These are phyloP conservation scores for Acipenser oxyrinchus DNA, from an alignment of 2,797 vertebrate genomes.

Conservation along the genomic window DNA sequence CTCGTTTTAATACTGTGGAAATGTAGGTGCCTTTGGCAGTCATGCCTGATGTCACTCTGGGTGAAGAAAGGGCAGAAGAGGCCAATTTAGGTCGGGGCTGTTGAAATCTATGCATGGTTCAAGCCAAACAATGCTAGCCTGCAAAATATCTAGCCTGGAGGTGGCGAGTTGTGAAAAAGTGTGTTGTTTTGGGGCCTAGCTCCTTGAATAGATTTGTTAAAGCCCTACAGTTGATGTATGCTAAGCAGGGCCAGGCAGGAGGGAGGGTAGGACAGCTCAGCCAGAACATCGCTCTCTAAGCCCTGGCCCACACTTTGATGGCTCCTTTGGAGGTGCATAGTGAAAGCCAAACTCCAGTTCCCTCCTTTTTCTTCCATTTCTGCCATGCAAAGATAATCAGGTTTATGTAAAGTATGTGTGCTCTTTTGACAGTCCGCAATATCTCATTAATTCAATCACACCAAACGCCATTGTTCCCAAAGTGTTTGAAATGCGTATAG, in stretches of 20 bases:
- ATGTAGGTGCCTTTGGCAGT: slow-evolving; percentile 53
- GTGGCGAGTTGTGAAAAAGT: slow-evolving; percentile 70
- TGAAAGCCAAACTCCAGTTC: slow-evolving; percentile 71
- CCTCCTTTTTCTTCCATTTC: slow-evolving; percentile 73
- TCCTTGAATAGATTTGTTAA: slow-evolving; percentile 93
- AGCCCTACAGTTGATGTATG: slow-evolving; percentile 79
- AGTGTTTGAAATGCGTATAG: slow-evolving; percentile 98
- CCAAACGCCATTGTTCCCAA: slow-evolving; percentile 93
- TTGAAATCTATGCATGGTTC: slow-evolving; percentile 63
- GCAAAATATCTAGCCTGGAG: slow-evolving; percentile 62
- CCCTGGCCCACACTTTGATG: slow-evolving; percentile 71
- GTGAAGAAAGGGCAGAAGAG: slow-evolving; percentile 55
- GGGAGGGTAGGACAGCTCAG: slow-evolving; percentile 63
- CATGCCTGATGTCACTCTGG: slow-evolving; percentile 57
- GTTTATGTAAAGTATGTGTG: slow-evolving; percentile 99
- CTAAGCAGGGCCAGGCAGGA: slow-evolving; percentile 64
- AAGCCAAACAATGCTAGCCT: slow-evolving; percentile 64
- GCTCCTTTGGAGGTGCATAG: slow-evolving; percentile 72
- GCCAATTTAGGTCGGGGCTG: slow-evolving; percentile 51
- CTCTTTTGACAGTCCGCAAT: slow-evolving; percentile 97
- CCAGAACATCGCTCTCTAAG: slow-evolving; percentile 70
- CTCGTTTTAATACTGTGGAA: slow-evolving; percentile 48
- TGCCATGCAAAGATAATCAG: slow-evolving; percentile 99
- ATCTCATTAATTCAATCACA: slow-evolving; percentile 99
- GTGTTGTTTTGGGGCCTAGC: slow-evolving; percentile 66